A percentile compares a stretch with the other conserved stretches of the same genome.
Evolutionary conservation across 2,113 vertebrate species (phyloP).

Genomic region (Otis tarda): DNA sequence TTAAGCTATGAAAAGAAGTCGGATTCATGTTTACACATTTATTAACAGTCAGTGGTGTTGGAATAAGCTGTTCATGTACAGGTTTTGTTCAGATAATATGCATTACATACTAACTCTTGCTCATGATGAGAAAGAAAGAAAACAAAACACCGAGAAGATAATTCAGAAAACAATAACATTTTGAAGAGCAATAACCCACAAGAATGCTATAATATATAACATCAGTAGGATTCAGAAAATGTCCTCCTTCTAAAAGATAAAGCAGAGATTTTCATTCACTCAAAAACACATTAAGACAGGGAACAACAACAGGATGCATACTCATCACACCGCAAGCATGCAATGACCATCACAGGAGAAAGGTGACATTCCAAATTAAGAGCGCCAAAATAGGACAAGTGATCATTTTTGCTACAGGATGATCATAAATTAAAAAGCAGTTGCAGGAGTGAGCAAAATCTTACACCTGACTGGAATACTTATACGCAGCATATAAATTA

Average conservation of each 20-base stretch:
- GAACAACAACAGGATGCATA: not conserved
- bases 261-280: not conserved
- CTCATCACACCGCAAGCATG: not conserved
- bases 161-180: not conserved
- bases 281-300: not conserved
- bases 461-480: not conserved
- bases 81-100: not conserved
- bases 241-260: not conserved
- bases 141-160: not conserved
- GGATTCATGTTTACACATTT: not conserved
- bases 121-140: not conserved
- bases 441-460: not conserved
- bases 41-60: not conserved
- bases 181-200: not conserved
- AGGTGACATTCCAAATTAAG: not conserved
- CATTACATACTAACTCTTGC: not conserved
- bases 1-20: not conserved
- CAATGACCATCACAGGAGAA: not conserved
- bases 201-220: not conserved
- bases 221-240: not conserved
- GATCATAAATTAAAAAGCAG: not conserved
- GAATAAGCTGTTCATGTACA: not conserved
- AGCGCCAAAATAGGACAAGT: not conserved
- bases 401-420: not conserved
- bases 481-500: not conserved